Base-by-base conservation (phyloP, 2,797 vertebrate genomes). In the Rallus crepitans region DNA sequence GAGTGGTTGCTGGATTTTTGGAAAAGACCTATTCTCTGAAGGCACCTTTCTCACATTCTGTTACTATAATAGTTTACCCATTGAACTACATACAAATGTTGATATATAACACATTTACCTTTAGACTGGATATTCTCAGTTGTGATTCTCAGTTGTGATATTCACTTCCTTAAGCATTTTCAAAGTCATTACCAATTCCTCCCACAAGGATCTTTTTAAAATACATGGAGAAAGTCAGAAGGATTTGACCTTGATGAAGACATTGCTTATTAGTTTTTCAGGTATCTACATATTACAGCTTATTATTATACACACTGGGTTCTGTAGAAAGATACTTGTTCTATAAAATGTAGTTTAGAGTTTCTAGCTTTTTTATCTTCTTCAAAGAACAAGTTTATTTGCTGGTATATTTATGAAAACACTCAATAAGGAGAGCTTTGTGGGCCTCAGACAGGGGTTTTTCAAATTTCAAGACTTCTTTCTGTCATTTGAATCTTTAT, bases 161-260 rank as follows among this genome's bases (percentile, higher is more conserved):
- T 77, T 87, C 69, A 79, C 18, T 85, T 85, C 42, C 64, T 73
- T 68, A 90, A 89, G 31, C 20, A 61, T 83, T 94, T 90, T 92
- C 57, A 79, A 83, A 91, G 66, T 65, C 65, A 83, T 92, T 93
- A 84, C 16, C 23, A n/a, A 78, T 60, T 88, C 66, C 60, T 93
- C 56, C 72, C 39, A 63, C 52, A 82, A 87, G 25, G 82, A 82
- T 3, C 5, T 35, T 82, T 90, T 57, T 30, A 72, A 94, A 91
- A 82, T 72, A 53, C 42, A 82, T 69, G 33, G 28, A 82, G 14
- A 70, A 92, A 82, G 48, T 79, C 55, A 65, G n/a, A 39, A 12
- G 68, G 47, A 92, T 89, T 61, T 94, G 85, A 95, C 81, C 76
- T 84, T 87, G 85, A 96, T 66, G 30, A 84, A 92, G 94, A 89